Conservation (phyloP, 2,113 vertebrate species). For the Collichthys lucidus region DNA sequence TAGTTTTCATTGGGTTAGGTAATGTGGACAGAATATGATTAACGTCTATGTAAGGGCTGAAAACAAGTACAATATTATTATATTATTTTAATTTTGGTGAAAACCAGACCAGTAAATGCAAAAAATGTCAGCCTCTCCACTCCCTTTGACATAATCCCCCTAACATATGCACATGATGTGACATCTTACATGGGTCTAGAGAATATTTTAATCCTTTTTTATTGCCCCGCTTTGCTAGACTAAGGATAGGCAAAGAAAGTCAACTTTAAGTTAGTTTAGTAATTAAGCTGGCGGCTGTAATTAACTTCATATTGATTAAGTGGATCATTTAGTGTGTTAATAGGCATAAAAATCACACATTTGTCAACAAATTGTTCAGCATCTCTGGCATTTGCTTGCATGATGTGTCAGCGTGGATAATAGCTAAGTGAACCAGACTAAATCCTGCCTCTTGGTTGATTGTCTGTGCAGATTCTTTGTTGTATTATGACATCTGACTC, state of each 20-base stretch:
- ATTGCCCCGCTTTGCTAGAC: slow-evolving; percentile 18
- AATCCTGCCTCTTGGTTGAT: slow-evolving; percentile 25
- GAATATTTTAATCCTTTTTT: slow-evolving; percentile 59
- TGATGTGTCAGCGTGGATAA: neutral
- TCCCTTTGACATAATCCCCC: slow-evolving; percentile 55
- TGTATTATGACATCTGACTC: slow-evolving; percentile 29
- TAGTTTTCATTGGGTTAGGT: too few species aligned
- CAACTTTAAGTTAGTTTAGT: slow-evolving; percentile 29
- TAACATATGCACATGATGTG: slow-evolving; percentile 44
- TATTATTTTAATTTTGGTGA: too few species aligned
- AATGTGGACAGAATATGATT: too few species aligned
- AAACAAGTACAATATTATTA: too few species aligned
- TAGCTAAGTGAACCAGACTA: slow-evolving; percentile 8
- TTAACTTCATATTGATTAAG: slow-evolving; percentile 19
- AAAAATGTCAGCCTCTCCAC: slow-evolving; percentile 30
- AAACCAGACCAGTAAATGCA: too few species aligned
- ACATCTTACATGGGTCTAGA: slow-evolving; percentile 34
- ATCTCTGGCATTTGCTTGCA: slow-evolving; percentile 20
- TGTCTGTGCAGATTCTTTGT: slow-evolving; percentile 30
- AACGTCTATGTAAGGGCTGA: too few species aligned
- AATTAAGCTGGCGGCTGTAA: slow-evolving; percentile 33
- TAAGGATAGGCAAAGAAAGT: slow-evolving; percentile 31
- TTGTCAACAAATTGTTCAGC: slow-evolving; percentile 12
- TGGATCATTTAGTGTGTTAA: slow-evolving; percentile 39
- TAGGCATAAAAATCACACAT: slow-evolving; percentile 22